Percentiles rank a stretch among this genome's conserved stretches.
Evolutionary conservation across 2,797 vertebrate species (phyloP).

Genomic region (Erethizon dorsatum): DNA sequence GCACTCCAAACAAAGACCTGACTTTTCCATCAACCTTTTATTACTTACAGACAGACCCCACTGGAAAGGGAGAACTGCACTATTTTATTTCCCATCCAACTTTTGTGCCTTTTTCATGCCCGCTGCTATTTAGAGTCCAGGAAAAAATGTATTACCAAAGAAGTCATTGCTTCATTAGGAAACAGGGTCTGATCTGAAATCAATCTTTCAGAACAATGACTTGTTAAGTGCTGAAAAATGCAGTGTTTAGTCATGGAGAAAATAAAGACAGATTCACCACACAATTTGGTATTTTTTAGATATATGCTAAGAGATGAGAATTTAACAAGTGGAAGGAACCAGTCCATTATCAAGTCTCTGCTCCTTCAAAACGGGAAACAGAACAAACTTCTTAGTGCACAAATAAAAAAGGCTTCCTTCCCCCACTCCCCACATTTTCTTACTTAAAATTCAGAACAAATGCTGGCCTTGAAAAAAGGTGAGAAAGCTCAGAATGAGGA

Average conservation of each 20-base stretch:
- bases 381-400: slow-evolving; percentile 75
- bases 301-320: slow-evolving; percentile 78
- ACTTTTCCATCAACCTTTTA: slow-evolving; percentile 3
- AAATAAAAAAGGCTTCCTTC: slow-evolving; percentile 79
- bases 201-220: slow-evolving; percentile 89
- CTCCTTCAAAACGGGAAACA: slow-evolving; percentile 78
- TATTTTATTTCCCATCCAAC: slow-evolving; percentile 69
- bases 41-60: slow-evolving; percentile 19
- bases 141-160: slow-evolving; percentile 77
- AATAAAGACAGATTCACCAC: slow-evolving; percentile 87
- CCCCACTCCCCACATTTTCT: slow-evolving; percentile 34
- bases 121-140: slow-evolving; percentile 72
- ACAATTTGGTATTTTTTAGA: slow-evolving; percentile 74
- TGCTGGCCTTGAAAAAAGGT: slow-evolving; percentile 63
- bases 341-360: slow-evolving; percentile 82
- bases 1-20: slow-evolving; percentile 49
- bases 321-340: slow-evolving; percentile 80
- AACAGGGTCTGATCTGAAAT: slow-evolving; percentile 86
- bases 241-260: slow-evolving; percentile 88
- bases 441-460: slow-evolving; percentile 83
- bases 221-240: slow-evolving; percentile 87
- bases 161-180: slow-evolving; percentile 88
- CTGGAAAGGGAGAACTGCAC: slow-evolving; percentile 16
- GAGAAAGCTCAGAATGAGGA: slow-evolving; percentile 37
- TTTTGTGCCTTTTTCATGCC: slow-evolving; percentile 57